Evolutionary conservation across 2,888 invertebrate genomes (phyloP), one percentile per base, ranked within the genome.

Genomic region (Cephus rjabovi): DNA sequence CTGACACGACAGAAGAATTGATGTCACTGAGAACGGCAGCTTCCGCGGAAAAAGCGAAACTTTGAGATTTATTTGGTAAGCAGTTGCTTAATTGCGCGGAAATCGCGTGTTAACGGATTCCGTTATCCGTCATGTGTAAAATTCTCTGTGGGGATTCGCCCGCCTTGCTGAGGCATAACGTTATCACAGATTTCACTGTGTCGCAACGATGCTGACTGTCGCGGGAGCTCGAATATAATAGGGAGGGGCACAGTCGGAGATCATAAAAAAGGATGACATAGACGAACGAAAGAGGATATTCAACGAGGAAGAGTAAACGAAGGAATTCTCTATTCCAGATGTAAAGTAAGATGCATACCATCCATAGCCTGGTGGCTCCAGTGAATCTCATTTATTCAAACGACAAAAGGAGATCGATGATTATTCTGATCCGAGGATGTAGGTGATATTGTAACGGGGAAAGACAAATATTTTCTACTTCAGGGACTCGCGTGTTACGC

Each of bases 61-160:
- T 79, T 76, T 76, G 11, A 40, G 70, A 79, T 79, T 79, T 79
- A 79, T 79, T 79, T 79, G 76, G 76, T 74, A 76, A 79, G 70
- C 79, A 74, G 79, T 73, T 76, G 74, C 74, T 76, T 79, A 79
- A 79, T 79, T 76, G 76, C 74, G 69, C 70, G 79, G 79, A 79
- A 79, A 79, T 79, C 79, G 74, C 37, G 76, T 33, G 35, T 31
- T 73, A 34, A 34, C 68, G 35, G 30, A 73, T 76, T 73, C 69
- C 78, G 75, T 40, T 35, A 73, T 56, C 23, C 56, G 68, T 78
- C 35, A 75, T 76, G 78, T 76, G 79, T 79, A 73, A 79, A 79
- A 74, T 74, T 74, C 75, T 31, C 68, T 11, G 68, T 40, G 31
- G 56, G 69, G 23, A 31, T 30, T 30, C 68, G 11, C 56, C 23